Conservation (phyloP, 1,140 invertebrate species). For the Zaprionus inermis region DNA sequence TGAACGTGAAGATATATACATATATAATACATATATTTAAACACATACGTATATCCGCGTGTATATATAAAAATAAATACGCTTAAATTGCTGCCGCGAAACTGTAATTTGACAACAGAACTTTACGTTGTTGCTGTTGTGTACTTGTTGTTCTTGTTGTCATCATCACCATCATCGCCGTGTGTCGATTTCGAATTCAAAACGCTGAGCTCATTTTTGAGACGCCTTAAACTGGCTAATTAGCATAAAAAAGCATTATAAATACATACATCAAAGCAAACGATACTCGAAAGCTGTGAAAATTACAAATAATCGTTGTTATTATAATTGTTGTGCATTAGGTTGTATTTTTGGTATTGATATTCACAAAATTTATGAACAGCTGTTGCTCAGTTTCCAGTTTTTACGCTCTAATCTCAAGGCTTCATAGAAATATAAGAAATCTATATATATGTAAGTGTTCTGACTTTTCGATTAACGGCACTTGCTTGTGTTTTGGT, state of each 20-base stretch:
- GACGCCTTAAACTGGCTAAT: slow-evolving; percentile 56
- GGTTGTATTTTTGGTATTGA: slow-evolving; percentile 3
- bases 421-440: slow-evolving; percentile 3
- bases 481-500: slow-evolving; percentile 46
- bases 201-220: slow-evolving; percentile 80
- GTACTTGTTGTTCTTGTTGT: slow-evolving; percentile 16
- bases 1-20: slow-evolving; percentile 50
- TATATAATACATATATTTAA: neutral
- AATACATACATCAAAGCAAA: slow-evolving; percentile 47
- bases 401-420: slow-evolving; percentile 3
- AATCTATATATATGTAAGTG: slow-evolving; percentile 1
- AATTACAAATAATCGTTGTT: slow-evolving; percentile 44
- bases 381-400: slow-evolving; percentile 12
- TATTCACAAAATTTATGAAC: slow-evolving; percentile 15
- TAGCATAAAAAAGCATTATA: slow-evolving; percentile 73
- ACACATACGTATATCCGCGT: slow-evolving; percentile 1
- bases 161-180: slow-evolving; percentile 32
- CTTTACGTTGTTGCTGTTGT: slow-evolving; percentile 14
- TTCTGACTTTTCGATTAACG: slow-evolving; percentile 42
- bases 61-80: slow-evolving; percentile 43
- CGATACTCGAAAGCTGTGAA: slow-evolving; percentile 39
- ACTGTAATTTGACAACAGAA: slow-evolving; percentile 51
- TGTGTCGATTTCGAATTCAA: slow-evolving; percentile 59
- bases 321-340: slow-evolving; percentile 15
- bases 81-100: slow-evolving; percentile 28